These are phyloP conservation scores for Platygyra sinensis DNA, from an alignment of 64 coral and sea anemone genomes.

Conservation along the genomic window DNA sequence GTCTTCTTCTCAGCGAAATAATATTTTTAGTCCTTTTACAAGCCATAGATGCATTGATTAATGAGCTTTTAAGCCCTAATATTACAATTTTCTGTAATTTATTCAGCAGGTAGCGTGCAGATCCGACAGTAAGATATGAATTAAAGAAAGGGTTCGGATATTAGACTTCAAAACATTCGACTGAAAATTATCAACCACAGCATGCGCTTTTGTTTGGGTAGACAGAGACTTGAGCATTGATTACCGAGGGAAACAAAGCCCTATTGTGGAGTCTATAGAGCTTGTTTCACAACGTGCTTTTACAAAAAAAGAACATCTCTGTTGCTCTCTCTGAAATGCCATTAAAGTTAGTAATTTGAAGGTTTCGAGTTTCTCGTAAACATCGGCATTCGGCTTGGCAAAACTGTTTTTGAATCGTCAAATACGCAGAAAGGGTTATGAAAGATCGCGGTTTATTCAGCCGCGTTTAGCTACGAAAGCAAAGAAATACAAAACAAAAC, in stretches of 20 bases:
- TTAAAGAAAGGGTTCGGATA: background rate
- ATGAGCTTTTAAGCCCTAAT: constrained; percentile 10
- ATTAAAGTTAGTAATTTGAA: background rate
- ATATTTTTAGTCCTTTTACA: background rate
- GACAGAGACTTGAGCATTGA: background rate
- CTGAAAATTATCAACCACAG: constrained; percentile 1
- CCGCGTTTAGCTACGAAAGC: background rate
- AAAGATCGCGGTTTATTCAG: background rate
- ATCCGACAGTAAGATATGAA: background rate
- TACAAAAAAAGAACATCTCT: background rate
- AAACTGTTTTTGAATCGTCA: background rate
- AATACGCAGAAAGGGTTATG: background rate
- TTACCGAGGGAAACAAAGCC: background rate
- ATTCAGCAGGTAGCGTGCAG: background rate
- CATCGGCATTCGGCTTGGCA: background rate
- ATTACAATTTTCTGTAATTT: constrained; percentile 14
- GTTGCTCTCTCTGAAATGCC: background rate
- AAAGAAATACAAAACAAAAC: background rate
- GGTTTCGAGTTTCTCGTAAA: background rate
- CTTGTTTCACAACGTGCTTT: background rate
- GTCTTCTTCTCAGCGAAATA: too few relatives aligned
- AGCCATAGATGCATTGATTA: background rate
- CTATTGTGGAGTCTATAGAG: background rate
- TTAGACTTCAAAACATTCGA: background rate
- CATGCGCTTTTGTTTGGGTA: background rate